Evolutionary conservation across 2,888 invertebrate species (phyloP), one percentile per base, ranked within the genome.

Genomic region (Seira sanloemensis): DNA sequence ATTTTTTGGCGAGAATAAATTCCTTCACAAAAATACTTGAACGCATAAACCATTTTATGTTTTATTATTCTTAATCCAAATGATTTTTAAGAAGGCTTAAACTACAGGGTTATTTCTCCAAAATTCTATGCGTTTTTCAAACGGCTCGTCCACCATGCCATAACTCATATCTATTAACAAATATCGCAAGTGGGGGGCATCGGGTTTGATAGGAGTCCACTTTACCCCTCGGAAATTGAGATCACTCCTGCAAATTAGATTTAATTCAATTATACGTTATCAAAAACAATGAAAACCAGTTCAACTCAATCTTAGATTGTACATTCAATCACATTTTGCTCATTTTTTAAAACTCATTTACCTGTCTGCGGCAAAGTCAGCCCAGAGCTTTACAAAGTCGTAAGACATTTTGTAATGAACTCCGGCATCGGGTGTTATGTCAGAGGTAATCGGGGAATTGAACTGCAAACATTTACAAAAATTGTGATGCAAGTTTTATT

Each of bases 111-210:
- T 78, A 72, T 85, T 72, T 74, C 66, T 80, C 85, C 83, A 85
- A 46, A 85, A 87, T 1, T n/a, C 2, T 66, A 87, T 77, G 75
- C 83, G 67, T 62, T 46, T 78, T 9, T 69, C 71, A 75, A 87
- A 87, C 4, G 86, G 86, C 68, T 87, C 86, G 54, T 87, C 85
- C 2, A 85, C 80, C 25, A 87, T 78, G 67, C 83, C 83, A 18
- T 83, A 84, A 19, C 80, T 83, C 78, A 83, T 83, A 62, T 87
- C 83, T 19, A 87, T 78, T 18, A 77, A 19, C n/a, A 87, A 54
- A 68, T 85, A 85, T 5, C 78, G 46, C 1, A 86, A 46, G 1
- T 68, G 76, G 0, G 46, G 9, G 16, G 69, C 67, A 16, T 65
- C 50, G n/a, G 73, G 68, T 12, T 79, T 77, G 0, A 83, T 65